A percentile compares a stretch with the other conserved stretches of the same genome.
Conservation (phyloP, 2,888 invertebrate species). For the Acleris laterana region DNA sequence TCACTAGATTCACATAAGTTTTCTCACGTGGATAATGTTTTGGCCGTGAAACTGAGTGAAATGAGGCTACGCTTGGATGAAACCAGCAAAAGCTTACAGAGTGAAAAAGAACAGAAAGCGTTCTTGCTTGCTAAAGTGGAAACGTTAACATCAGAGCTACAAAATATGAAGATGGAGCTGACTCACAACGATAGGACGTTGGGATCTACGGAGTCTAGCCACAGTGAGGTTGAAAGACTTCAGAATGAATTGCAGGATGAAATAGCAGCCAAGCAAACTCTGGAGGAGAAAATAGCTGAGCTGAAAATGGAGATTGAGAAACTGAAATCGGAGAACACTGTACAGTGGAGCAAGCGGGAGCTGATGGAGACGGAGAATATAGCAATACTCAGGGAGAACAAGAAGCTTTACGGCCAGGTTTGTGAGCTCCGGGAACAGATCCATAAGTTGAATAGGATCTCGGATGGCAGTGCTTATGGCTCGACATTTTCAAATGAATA, state of each 20-base stretch:
- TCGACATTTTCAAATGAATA: slow-evolving; percentile 50
- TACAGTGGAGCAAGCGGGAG: slow-evolving; percentile 97
- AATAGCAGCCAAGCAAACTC: slow-evolving; percentile 74
- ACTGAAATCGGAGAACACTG: slow-evolving; percentile 95
- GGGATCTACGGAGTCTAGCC: slow-evolving; percentile 77
- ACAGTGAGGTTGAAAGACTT: slow-evolving; percentile 74
- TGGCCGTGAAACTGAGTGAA: slow-evolving; percentile 73
- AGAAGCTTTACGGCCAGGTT: slow-evolving; percentile 87
- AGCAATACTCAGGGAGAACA: slow-evolving; percentile 94
- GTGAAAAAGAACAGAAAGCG: slow-evolving; percentile 74
- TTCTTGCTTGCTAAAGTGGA: slow-evolving; percentile 72
- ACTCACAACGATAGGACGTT: slow-evolving; percentile 71
- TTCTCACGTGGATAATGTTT: slow-evolving; percentile 72
- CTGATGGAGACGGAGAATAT: slow-evolving; percentile 95
- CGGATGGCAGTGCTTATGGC: slow-evolving; percentile 70
- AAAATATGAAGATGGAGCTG: slow-evolving; percentile 69
- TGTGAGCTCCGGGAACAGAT: slow-evolving; percentile 78
- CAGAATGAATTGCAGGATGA: slow-evolving; percentile 79
- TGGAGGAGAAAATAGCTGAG: slow-evolving; percentile 76
- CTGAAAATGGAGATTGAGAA: slow-evolving; percentile 88
- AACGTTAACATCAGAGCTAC: slow-evolving; percentile 67
- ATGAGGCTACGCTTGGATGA: slow-evolving; percentile 70
- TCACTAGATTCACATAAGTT: slow-evolving; percentile 78
- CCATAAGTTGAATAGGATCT: slow-evolving; percentile 76
- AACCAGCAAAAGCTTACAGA: slow-evolving; percentile 68